Evolutionary conservation across 2,113 vertebrate species (phyloP).

Genomic region (Taxidea taxus): DNA sequence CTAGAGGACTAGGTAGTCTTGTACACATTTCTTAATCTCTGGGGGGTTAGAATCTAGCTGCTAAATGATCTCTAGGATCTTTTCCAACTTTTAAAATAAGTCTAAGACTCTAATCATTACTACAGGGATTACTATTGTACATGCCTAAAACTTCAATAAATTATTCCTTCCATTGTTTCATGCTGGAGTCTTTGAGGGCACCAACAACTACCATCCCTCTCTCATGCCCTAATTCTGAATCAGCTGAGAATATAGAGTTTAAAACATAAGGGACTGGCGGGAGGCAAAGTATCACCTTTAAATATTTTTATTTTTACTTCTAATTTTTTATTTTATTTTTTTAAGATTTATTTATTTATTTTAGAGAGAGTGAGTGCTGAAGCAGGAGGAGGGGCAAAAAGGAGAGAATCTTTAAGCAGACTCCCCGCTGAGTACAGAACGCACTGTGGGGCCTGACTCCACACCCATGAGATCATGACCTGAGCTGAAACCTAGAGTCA

Average conservation of each 20-base stretch:
- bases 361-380: background rate
- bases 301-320: background rate
- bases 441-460: background rate
- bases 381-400: background rate
- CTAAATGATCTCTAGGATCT: background rate
- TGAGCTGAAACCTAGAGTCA: background rate
- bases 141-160: background rate
- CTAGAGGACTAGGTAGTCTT: background rate
- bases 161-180: background rate
- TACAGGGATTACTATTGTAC: background rate
- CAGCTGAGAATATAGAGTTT: background rate
- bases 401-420: background rate
- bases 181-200: background rate
- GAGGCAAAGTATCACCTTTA: background rate
- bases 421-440: background rate
- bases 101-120: background rate
- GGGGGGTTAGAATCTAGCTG: background rate
- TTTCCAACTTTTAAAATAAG: background rate
- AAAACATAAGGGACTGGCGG: background rate
- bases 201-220: background rate
- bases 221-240: background rate
- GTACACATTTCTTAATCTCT: background rate
- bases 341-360: background rate
- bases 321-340: background rate
- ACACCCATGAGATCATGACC: background rate